Evolutionary conservation across 2,888 invertebrate species (phyloP), one percentile per base, ranked within the genome.

Genomic region (Bombylius discolor): DNA sequence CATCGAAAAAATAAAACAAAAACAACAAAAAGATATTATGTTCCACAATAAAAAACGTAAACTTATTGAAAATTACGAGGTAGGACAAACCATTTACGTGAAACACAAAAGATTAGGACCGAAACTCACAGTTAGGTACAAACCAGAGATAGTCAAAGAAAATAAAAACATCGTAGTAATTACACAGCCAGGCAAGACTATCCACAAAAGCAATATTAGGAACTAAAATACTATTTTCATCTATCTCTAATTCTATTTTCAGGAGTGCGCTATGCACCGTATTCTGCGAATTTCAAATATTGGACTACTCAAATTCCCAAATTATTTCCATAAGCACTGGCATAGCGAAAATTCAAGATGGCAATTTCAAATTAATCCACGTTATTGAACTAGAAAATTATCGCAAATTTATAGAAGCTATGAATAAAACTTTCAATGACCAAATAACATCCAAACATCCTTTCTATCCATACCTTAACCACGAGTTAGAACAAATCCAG

Each of bases 1-100:
- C 36, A 60, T 52, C 44, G 57, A 58, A 32, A 62, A 54, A 52
- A 13, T 59, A 12, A 52, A 59, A 55, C 8, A 45, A 9, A 59
- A 60, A 56, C 60, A 59, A 49, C n/a, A 45, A 8, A 51, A 52
- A 42, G 60, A 59, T 11, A n/a, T 58, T 4, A 51, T 52, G 47
- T 51, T 52, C 47, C 62, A 59, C 44, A 61, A 62, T n/a, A 60
- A 60, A 52, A 53, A 45, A 36, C 54, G 59, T n/a, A n/a, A n/a
- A n/a, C n/a, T n/a, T n/a, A n/a, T n/a, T n/a, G n/a, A n/a, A n/a
- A n/a, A n/a, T n/a, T n/a, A n/a, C n/a, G n/a, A n/a, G n/a, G n/a
- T n/a, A n/a, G n/a, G n/a, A n/a, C n/a, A n/a, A n/a, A n/a, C n/a
- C n/a, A n/a, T n/a, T n/a, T n/a, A n/a, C n/a, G n/a, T n/a, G n/a